Evolutionary conservation across 2,888 invertebrate genomes (phyloP).

Genomic region (Cotesia congregata): DNA sequence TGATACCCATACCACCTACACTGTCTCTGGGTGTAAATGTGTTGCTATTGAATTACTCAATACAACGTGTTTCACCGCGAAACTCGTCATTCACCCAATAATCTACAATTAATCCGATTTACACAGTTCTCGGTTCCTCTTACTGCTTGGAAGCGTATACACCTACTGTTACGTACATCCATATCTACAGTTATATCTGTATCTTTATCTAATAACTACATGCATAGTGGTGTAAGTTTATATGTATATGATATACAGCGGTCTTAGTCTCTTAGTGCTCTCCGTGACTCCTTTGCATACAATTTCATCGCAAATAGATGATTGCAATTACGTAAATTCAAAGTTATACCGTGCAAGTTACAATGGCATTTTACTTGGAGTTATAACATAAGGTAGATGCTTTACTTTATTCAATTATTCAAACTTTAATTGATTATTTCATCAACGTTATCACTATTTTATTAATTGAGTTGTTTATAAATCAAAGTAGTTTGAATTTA

Average conservation of each 20-base stretch:
- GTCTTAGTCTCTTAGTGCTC: background rate
- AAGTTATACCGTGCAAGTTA: slow-evolving; percentile 38
- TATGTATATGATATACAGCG: background rate
- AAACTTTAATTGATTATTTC: background rate
- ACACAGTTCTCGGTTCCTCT: slow-evolving; percentile 19
- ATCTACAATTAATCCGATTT: slow-evolving; percentile 45
- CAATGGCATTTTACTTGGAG: slow-evolving; percentile 12
- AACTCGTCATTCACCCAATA: slow-evolving; percentile 41
- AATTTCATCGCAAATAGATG: slow-evolving; percentile 42
- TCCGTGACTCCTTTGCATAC: slow-evolving; percentile 37
- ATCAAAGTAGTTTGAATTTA: background rate
- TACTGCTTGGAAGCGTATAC: background rate
- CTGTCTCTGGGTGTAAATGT: slow-evolving; percentile 26
- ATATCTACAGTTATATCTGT: slow-evolving; percentile 13
- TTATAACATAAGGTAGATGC: background rate
- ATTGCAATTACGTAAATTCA: slow-evolving; percentile 38
- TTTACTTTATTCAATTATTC: background rate
- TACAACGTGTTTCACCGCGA: slow-evolving; percentile 40
- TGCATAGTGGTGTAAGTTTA: no score
- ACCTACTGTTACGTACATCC: background rate
- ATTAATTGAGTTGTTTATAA: background rate
- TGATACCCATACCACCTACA: slow-evolving; percentile 1
- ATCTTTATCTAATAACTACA: background rate
- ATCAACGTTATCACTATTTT: background rate
- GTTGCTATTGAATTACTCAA: slow-evolving; percentile 42